phyloP scores from a whole-genome alignment of 2,797 vertebrate genomes.

The Triplophysa bombifrons region DNA sequence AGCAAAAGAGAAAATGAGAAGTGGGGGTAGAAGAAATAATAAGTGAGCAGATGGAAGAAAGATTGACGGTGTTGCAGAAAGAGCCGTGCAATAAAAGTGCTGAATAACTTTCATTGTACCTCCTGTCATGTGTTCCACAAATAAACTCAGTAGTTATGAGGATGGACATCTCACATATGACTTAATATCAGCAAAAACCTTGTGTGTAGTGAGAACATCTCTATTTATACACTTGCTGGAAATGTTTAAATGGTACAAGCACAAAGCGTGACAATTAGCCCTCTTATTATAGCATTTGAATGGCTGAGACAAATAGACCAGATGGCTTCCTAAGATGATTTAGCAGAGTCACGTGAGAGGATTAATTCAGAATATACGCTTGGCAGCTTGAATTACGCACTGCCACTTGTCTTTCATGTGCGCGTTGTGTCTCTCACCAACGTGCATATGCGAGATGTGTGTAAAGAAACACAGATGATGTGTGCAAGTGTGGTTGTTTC shows the following conservation, averaged over 20 bases:
- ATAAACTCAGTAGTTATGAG: background rate
- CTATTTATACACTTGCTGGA: background rate
- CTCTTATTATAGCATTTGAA: constrained; percentile 36
- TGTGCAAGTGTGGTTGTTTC: constrained; percentile 42
- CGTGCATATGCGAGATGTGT: constrained; percentile 34
- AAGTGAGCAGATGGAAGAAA: background rate
- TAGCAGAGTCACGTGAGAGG: constrained; percentile 28
- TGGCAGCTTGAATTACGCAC: constrained; percentile 23
- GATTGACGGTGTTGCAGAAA: background rate
- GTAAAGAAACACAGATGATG: constrained; percentile 38
- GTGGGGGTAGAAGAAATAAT: background rate
- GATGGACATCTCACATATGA: background rate
- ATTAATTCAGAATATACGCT: constrained; percentile 31
- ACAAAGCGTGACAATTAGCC: constrained; percentile 37
- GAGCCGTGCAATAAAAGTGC: constrained; percentile 6
- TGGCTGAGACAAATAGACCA: constrained; percentile 37
- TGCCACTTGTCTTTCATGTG: constrained; percentile 9
- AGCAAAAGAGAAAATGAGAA: constrained; percentile 13
- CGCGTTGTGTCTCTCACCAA: constrained; percentile 5
- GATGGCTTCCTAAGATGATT: constrained; percentile 42
- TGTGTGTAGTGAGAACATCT: constrained; percentile 1
- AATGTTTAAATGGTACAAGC: constrained; percentile 20
- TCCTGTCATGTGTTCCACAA: background rate
- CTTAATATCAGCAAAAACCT: background rate
- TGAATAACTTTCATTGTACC: background rate